Base-by-base conservation (phyloP, 2,113 vertebrate species). In the Arizona elegans region DNA sequence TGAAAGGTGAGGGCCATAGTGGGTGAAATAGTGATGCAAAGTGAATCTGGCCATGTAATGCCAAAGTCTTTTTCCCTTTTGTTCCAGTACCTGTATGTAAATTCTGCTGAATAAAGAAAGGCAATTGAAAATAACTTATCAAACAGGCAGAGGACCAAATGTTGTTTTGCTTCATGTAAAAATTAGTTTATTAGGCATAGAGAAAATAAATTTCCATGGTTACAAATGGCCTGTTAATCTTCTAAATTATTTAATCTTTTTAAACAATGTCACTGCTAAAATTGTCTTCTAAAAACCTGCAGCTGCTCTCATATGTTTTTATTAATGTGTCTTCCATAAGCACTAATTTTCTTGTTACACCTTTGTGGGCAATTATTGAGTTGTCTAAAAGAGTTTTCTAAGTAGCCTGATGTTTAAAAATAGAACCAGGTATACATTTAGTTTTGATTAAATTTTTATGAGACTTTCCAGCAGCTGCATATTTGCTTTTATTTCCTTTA, bases 211-310 rank as follows among this genome's bases (percentile, higher is more conserved):
- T 97, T 97, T 96, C 97, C 96, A 97, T 97, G 96, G 97, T 97
- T 97, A 97, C 97, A 97, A 97, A 97, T 97, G 96, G 96, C 96
- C 96, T 96, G 94, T 85, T 97, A 97, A 97, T 97, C 94, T 97
- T 91, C 92, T 92, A 97, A 97, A 97, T 97, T 97, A 97, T 95
- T 96, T 95, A 96, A 93, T 94, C 96, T 96, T 96, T 94, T 95
- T 0, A 70, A 97, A 95, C 91, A 97, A 94, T 94, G 96, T 94
- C 91, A 88, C 54, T 96, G 93, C 94, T 96, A 95, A 96, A 96
- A 96, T 95, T 93, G 70, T 87, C 92, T 75, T 87, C 90, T 90
- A 91, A 96, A 87, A 96, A 95, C 94, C 93, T 29, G 93, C 91
- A 94, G 92, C 53, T 88, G 75, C 94, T 87, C 92, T 7, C 0